Percentiles rank a stretch among this genome's conserved stretches.
phyloP scores from a whole-genome alignment of 2,113 vertebrate genomes.

The Pontoporia blainvillei region DNA sequence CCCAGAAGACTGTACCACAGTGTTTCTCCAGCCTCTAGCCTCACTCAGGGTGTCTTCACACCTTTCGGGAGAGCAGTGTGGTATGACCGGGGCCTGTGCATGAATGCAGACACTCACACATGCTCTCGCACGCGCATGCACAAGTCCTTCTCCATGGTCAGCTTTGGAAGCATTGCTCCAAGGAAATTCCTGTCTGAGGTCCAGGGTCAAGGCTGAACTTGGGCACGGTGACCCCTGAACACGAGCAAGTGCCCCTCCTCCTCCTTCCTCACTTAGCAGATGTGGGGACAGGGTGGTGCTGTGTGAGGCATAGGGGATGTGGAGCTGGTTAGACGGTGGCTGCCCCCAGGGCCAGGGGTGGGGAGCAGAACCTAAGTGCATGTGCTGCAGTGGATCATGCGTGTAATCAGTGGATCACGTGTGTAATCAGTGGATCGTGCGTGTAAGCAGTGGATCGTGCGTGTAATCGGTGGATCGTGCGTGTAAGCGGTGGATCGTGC shows the following conservation, averaged over 20 bases:
- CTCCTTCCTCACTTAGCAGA: not conserved
- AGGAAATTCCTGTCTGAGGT: not conserved
- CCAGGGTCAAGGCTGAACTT: not conserved
- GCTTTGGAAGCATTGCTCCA: not conserved
- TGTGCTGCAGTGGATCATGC: not conserved
- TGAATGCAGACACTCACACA: not conserved
- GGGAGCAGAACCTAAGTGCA: not conserved
- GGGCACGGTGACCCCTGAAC: not conserved
- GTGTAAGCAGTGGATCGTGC: rapidly evolving
- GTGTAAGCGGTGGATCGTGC: not conserved
- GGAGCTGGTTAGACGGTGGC: rapidly evolving
- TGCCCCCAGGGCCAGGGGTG: not conserved
- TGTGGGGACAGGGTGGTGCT: no score
- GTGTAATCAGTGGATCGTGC: not conserved
- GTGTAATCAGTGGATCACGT: not conserved
- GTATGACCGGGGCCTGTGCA: rapidly evolving
- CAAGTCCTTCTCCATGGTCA: not conserved
- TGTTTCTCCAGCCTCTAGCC: not conserved
- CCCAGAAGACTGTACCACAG: no score
- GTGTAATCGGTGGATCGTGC: rapidly evolving
- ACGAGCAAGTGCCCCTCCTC: not conserved
- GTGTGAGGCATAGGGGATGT: no score
- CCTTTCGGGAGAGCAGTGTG: not conserved
- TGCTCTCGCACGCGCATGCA: not conserved
- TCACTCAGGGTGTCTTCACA: no score